Evolutionary conservation across 2,797 vertebrate genomes (phyloP), one percentile per base, ranked within the genome.

Genomic region (Vespertilio murinus): DNA sequence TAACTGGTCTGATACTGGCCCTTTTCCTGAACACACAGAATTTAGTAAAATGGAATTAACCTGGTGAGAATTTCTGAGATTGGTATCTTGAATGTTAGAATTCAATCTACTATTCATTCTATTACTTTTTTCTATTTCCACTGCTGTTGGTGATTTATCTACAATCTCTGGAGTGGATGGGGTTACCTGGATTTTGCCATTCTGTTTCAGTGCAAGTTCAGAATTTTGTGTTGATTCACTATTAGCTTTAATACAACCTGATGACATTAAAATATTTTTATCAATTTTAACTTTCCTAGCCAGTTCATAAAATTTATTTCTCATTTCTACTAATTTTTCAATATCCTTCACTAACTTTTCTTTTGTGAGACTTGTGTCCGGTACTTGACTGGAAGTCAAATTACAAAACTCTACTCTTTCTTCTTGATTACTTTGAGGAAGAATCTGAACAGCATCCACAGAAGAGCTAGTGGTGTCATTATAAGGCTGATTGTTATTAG

Each of bases 301-400:
- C 94, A 98, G 92, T 42, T 98, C 92, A 20, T 81, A 77, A 49
- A 96, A 96, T 28, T 92, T 98, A 42, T 65, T 97, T 96, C 96
- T 98, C 40, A 98, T 95, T 94, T 20, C 8, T 2, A 93, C 14
- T 65, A 98, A 85, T 28, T 47, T 97, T 88, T 96, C 88, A 88
- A 97, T 92, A 96, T 98, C 98, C 59, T 94, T 94, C 28, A 71
- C 95, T 64, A 98, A 91, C 40, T 80, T 97, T 54, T 98, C 97
- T 89, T 95, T 97, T 47, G 94, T 87, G 40, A 80, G 42, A 80
- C 14, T 79, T 95, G 96, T 91, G 82, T 93, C 93, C 10, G 28
- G 23, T 17, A 87, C 70, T 80, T 96, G 95, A 86, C 67, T 94
- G 85, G 97, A 96, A 88, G 88, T 12, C 89, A 75, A 8, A 65